These are phyloP conservation scores for Epistrophe eligans DNA, from an alignment of 2,888 invertebrate genomes.

Conservation along the genomic window DNA sequence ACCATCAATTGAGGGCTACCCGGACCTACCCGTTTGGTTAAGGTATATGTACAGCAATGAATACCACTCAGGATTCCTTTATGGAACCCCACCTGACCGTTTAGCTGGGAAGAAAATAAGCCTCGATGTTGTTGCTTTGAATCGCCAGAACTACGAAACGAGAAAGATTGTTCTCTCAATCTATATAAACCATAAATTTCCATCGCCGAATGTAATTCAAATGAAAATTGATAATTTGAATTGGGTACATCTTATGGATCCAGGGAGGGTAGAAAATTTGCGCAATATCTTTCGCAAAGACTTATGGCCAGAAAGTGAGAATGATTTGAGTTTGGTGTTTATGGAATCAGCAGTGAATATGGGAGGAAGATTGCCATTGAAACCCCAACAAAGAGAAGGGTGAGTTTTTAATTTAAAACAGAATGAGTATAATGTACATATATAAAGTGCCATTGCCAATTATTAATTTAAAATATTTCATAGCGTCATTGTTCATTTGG, in stretches of 20 bases:
- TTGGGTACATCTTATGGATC: constrained; percentile 93
- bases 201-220: constrained; percentile 91
- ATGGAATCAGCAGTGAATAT: constrained; percentile 93
- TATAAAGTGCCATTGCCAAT: not conserved
- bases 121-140: constrained; percentile 91
- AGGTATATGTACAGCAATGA: constrained; percentile 92
- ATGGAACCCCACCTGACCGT: constrained; percentile 91
- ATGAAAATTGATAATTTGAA: constrained; percentile 95
- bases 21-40: constrained; percentile 94
- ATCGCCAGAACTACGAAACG: constrained; percentile 91
- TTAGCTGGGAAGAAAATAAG: constrained; percentile 85
- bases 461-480: not conserved
- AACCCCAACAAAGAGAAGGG: constrained; percentile 95
- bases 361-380: constrained; percentile 92
- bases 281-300: constrained; percentile 91
- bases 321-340: constrained; percentile 92
- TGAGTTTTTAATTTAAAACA: constrained; percentile 63
- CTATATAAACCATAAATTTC: constrained; percentile 88
- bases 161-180: constrained; percentile 87
- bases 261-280: constrained; percentile 88
- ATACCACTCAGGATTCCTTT: constrained; percentile 91
- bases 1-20: constrained; percentile 90
- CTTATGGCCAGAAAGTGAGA: constrained; percentile 91
- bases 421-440: too few relatives aligned
- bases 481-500: constrained; percentile 91